These are phyloP conservation scores for Amyelois transitella DNA, from an alignment of 1,140 invertebrate species.

Conservation along the genomic window DNA sequence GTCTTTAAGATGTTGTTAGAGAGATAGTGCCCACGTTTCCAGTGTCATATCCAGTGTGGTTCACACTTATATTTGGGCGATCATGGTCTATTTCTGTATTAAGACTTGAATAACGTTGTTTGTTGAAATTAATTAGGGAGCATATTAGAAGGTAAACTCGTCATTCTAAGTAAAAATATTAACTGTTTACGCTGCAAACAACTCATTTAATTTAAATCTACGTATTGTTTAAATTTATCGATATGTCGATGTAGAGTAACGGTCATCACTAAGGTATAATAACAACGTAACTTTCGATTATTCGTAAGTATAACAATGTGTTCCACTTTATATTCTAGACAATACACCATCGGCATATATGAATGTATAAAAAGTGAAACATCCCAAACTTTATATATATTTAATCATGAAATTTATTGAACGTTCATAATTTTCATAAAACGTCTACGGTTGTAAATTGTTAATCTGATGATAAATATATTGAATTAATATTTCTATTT, in stretches of 20 bases:
- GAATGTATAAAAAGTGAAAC: not conserved
- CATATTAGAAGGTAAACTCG: conserved; percentile 22
- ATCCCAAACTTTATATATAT: not conserved
- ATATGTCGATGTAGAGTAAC: too few species aligned
- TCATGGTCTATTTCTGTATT: conserved; percentile 32
- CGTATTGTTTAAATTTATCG: not conserved
- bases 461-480: not conserved
- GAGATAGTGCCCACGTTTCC: conserved; percentile 5
- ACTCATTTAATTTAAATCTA: not conserved
- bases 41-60: conserved; percentile 9
- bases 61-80: conserved; percentile 8
- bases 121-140: conserved; percentile 48
- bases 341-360: not conserved
- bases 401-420: not conserved
- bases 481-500: not conserved
- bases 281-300: not conserved
- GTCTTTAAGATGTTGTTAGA: conserved; percentile 42
- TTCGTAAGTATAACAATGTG: conserved; percentile 1
- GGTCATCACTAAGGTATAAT: too few species aligned
- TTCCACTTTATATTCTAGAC: conserved; percentile 2
- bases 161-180: not conserved
- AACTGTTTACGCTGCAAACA: too few species aligned
- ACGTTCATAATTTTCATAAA: not conserved
- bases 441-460: not conserved
- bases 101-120: conserved; percentile 57